Base-by-base conservation (phyloP, 2,888 invertebrate genomes). In the Tridacna crocea region DNA sequence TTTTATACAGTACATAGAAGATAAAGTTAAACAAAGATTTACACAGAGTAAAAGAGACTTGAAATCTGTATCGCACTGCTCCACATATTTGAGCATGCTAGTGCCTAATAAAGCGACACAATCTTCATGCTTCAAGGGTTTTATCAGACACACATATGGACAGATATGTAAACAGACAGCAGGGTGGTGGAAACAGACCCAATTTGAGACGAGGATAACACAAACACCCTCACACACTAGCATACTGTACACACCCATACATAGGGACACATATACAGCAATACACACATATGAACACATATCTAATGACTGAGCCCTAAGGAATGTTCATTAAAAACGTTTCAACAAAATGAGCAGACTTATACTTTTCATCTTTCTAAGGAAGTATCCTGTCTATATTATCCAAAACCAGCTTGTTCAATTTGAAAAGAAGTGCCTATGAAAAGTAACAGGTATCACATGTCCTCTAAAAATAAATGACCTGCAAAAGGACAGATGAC, bases 101-200 rank as follows among this genome's bases (percentile, higher is more conserved):
- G 86, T 86, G 86, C 86, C 85, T 86, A 86, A 79, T 63, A 75
- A 86, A 86, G 86, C 86, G 83, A 84, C 86, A 86, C 80, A 72
- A 80, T 84, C 84, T 82, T 78, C 86, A 86, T 86, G 86, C 86
- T 82, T 70, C 70, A 47, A 79, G 72, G 80, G 74, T 72, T 46
- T 24, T 61, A 46, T 74, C 74, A 60, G 61, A 61, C 74, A 81
- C 79, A 80, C 66, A 66, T 47, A 70, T 70, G 70, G 48, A 70
- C 70, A 70, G 70, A 70, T 70, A 70, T 70, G 70, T 51, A 70
- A 51, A 70, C 73, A 73, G 60, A 73, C 74, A 74, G 74, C 60
- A 26, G 61, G 74, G 63, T 60, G 74, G 51, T 51, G 70, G 51
- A 70, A 10, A 70, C 70, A 70, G 17, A 51, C 70, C 24, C 27